These are phyloP conservation scores for Drepana arcuata DNA, from an alignment of 1,140 invertebrate species.

Conservation along the genomic window DNA sequence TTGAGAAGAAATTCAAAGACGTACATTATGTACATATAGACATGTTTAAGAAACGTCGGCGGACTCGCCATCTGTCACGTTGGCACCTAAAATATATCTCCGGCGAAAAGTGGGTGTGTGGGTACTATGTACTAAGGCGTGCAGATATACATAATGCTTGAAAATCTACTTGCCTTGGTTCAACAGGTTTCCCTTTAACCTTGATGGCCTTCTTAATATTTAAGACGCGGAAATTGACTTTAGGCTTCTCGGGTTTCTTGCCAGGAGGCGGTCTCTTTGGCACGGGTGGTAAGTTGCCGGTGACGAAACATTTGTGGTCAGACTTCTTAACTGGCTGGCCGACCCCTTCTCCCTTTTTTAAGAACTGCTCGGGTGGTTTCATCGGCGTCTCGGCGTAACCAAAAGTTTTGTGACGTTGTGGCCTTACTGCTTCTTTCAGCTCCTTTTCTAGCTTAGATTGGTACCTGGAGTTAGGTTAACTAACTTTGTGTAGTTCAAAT, in stretches of 20 bases:
- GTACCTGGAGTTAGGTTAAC: conserved; percentile 28
- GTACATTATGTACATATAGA: too few relatives aligned
- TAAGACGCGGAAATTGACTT: conserved; percentile 68
- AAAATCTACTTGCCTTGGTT: conserved; percentile 43
- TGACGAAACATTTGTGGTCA: conserved; percentile 57
- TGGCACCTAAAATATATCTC: too few relatives aligned
- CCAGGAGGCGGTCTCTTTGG: conserved; percentile 41
- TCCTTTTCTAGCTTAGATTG: conserved; percentile 52
- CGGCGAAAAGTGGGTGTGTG: too few relatives aligned
- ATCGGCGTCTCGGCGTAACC: conserved; percentile 73
- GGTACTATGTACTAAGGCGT: too few relatives aligned
- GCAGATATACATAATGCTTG: too few relatives aligned
- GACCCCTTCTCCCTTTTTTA: conserved; percentile 74
- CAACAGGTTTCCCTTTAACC: conserved; percentile 65
- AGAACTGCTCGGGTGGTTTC: conserved; percentile 70
- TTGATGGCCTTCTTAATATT: conserved; percentile 73
- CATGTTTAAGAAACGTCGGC: too few relatives aligned
- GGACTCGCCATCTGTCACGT: too few relatives aligned
- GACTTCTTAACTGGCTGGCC: conserved; percentile 60
- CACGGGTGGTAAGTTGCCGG: conserved; percentile 57
- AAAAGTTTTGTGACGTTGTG: conserved; percentile 70
- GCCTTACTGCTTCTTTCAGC: conserved; percentile 44
- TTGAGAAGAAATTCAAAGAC: too few relatives aligned
- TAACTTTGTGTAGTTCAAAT: too few relatives aligned
- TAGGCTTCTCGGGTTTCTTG: conserved; percentile 31